phyloP scores from a whole-genome alignment of 2,888 invertebrate species.

The Mesoligia furuncula region DNA sequence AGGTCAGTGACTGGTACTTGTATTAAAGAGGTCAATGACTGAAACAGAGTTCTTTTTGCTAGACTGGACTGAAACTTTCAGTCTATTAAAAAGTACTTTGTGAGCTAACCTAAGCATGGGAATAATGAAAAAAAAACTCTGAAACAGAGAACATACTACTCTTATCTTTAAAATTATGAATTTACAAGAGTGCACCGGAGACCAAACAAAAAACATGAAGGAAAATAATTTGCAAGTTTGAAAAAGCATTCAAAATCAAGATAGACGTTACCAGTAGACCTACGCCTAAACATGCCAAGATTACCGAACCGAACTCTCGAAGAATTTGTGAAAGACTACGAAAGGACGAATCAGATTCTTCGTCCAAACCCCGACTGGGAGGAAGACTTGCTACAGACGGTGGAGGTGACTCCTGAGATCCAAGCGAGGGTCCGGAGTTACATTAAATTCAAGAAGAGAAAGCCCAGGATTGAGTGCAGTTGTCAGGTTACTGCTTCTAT shows the following conservation, averaged over 20 bases:
- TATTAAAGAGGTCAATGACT: too few species aligned
- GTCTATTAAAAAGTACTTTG: too few species aligned
- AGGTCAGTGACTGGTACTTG: too few species aligned
- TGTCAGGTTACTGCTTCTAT: slow-evolving; percentile 47
- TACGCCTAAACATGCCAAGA: slow-evolving; percentile 10
- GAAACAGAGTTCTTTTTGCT: too few species aligned
- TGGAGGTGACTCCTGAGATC: slow-evolving; percentile 60
- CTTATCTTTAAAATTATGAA: neutral
- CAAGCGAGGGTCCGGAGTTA: slow-evolving; percentile 58
- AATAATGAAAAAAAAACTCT: neutral
- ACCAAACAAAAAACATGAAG: neutral
- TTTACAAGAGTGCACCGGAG: neutral
- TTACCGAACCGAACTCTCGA: slow-evolving; percentile 34
- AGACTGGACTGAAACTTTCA: too few species aligned
- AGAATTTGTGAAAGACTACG: slow-evolving; percentile 36
- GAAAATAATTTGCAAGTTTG: neutral
- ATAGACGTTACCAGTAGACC: neutral
- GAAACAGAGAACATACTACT: neutral
- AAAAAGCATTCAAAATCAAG: neutral
- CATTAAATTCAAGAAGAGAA: slow-evolving; percentile 31
- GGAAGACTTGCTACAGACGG: slow-evolving; percentile 64
- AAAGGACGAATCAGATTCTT: slow-evolving; percentile 22
- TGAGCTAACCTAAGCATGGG: neutral
- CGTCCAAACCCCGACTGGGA: slow-evolving; percentile 70
- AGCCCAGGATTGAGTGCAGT: slow-evolving; percentile 42